Evolutionary conservation across 1,140 invertebrate genomes (phyloP), one percentile per base, ranked within the genome.

Genomic region (Tetragonula clypearis): DNA sequence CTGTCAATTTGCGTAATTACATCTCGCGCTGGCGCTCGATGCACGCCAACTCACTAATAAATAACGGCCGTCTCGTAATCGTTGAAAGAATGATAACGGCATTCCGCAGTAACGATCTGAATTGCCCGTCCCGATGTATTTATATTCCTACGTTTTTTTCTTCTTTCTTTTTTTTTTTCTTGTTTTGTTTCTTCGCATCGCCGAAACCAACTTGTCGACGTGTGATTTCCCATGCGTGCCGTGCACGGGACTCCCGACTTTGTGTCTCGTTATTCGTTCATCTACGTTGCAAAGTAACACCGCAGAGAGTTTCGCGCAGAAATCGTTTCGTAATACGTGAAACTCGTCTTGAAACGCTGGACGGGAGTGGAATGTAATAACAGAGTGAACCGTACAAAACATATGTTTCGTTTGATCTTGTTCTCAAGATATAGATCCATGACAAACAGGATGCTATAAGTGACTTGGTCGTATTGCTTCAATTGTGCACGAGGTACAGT

Each of bases 1-100:
- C 86, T 87, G 86, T 87, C 86, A 87, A 88, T 88, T 88, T 88
- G 66, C 86, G 87, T 88, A 88, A 88, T 88, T 87, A 79, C 74
- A 71, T 65, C 77, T 77, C 66, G 72, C 55, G 71, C 75, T 49
- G 41, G 41, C 41, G 41, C 60, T 80, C 84, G 81, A 76, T 79
- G 86, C 83, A 53, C 77, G 72, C 86, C 74, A 85, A 77, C 79
- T 73, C 53, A 66, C 35, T 81, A 60, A 87, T 87, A 84, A 88
- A 88, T 88, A 84, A 86, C 80, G 60, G 60, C 60, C 65, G 41
- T 26, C 58, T 19, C 71, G 62, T 69, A 87, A 87, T 77, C 78
- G 73, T 55, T 56, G 62, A 72, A 77, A 88, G 75, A 76, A 77
- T 83, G 68, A 86, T 79, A 89, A 88, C 77, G 58, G 35, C 73